Base-by-base conservation (phyloP, 2,888 invertebrate genomes). In the Galerucella pusilla region DNA sequence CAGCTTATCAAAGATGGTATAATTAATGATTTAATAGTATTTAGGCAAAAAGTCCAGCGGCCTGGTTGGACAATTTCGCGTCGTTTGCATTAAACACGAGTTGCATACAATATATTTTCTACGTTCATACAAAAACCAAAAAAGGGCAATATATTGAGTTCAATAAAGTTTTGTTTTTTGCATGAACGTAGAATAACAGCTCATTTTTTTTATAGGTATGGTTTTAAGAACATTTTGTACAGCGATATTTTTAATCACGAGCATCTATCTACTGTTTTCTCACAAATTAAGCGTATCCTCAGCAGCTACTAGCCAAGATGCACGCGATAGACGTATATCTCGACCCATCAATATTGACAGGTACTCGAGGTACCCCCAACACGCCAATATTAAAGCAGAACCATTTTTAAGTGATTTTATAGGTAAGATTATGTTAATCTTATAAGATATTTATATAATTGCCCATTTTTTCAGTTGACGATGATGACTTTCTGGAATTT, bases 401-500 rank as follows among this genome's bases (percentile, higher is more conserved):
- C 80, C 80, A 20, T 77, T 84, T 70, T 71, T 81, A 14, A 80
- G 79, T 25, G 85, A 85, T 69, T 83, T 86, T 75, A 80, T 85
- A 46, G 83, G 86, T 86, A 81, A 80, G 79, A 35, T 35, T 35
- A 6, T 6, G 35, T 35, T 35, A 35, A 6, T 28, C 35, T 3
- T 35, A 35, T 6, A 35, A 35, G 6, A 35, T 35, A 35, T 6
- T 35, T 6, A 35, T 35, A 6, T 35, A 35, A 20, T 57, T 11
- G 14, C 3, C n/a, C 2, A 16, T 28, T 75, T 85, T 75, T 77
- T 67, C 57, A 71, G 85, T 84, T 68, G 89, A 89, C 74, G 89
- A 89, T 76, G 89, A 89, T 57, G 89, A 89, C 67, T 82, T 87
- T 14, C 84, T 88, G 67, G 88, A 88, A 72, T 77, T 88, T n/a